A percentile compares a stretch with the other conserved stretches of the same genome.
Conservation (phyloP, 2,113 vertebrate genomes). For the Miniopterus natalensis region DNA sequence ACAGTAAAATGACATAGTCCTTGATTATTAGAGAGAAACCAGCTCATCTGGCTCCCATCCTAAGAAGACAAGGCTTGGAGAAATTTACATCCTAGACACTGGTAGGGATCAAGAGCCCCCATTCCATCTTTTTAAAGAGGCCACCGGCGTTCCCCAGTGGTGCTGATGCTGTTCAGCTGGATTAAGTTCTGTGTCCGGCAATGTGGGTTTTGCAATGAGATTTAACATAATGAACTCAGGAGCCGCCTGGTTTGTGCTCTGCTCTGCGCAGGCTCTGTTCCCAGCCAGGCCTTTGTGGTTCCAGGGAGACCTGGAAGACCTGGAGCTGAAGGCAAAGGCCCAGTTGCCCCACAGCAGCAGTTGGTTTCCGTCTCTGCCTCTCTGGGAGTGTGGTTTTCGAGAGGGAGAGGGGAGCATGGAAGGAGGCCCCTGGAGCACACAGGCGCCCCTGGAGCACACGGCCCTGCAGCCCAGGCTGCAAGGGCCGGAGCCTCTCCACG, state of each 20-base stretch:
- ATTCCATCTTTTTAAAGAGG: neutral
- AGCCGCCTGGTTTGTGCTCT: neutral
- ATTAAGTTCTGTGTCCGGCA: neutral
- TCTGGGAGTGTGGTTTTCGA: neutral
- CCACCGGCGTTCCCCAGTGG: neutral
- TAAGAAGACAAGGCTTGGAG: neutral
- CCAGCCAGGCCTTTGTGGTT: neutral
- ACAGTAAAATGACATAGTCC: neutral
- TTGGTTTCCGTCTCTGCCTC: conserved; percentile 37
- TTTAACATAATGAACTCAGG: neutral
- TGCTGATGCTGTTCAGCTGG: neutral
- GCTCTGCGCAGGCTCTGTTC: neutral
- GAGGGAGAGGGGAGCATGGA: neutral
- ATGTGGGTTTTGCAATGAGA: neutral
- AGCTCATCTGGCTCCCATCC: neutral
- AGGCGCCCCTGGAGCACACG: neutral
- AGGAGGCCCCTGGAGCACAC: neutral
- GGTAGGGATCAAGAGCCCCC: neutral
- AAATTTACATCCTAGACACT: neutral
- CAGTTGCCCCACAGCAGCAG: neutral
- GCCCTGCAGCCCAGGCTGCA: neutral
- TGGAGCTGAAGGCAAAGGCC: neutral
- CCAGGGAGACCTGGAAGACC: conserved; percentile 37
- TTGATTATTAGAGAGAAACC: neutral
- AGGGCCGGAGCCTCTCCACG: neutral